Evolutionary conservation across 2,888 invertebrate species (phyloP).

Genomic region (Rhingia campestris): DNA sequence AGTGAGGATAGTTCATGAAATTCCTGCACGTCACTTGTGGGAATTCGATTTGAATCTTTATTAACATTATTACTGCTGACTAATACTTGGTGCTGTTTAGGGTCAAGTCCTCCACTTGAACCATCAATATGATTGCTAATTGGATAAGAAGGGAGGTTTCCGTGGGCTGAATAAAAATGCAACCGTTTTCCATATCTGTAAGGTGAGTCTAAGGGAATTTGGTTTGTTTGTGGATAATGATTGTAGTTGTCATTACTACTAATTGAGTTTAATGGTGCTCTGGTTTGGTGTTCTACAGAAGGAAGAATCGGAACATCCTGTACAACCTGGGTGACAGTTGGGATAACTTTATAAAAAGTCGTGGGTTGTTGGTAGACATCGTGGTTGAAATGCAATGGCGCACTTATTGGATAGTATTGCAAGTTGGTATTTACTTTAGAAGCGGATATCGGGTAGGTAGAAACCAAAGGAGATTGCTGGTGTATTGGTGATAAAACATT

Average conservation of each 20-base stretch:
- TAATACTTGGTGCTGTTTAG: constrained; percentile 54
- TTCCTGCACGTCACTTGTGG: constrained; percentile 78
- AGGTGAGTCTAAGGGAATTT: constrained; percentile 4
- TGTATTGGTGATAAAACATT: background rate
- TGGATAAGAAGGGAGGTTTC: background rate
- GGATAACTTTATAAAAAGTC: constrained; percentile 12
- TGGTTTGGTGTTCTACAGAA: background rate
- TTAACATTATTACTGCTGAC: constrained; percentile 53
- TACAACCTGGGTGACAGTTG: background rate
- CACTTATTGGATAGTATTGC: constrained; percentile 10
- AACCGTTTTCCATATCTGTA: constrained; percentile 29
- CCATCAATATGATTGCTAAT: constrained; percentile 1
- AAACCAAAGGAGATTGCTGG: background rate
- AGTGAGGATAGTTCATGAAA: constrained; percentile 83
- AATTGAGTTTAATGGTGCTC: constrained; percentile 1
- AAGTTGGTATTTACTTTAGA: constrained; percentile 4
- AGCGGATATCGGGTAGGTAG: no score
- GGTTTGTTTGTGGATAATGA: constrained; percentile 7
- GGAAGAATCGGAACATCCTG: background rate
- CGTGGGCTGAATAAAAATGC: background rate
- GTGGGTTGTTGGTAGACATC: constrained; percentile 26
- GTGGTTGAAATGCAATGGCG: constrained; percentile 69
- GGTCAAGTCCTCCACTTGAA: constrained; percentile 62
- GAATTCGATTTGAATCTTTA: constrained; percentile 75
- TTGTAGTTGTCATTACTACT: constrained; percentile 2